Base-by-base conservation (phyloP, 2,797 vertebrate species). In the Buceros bicornis region DNA sequence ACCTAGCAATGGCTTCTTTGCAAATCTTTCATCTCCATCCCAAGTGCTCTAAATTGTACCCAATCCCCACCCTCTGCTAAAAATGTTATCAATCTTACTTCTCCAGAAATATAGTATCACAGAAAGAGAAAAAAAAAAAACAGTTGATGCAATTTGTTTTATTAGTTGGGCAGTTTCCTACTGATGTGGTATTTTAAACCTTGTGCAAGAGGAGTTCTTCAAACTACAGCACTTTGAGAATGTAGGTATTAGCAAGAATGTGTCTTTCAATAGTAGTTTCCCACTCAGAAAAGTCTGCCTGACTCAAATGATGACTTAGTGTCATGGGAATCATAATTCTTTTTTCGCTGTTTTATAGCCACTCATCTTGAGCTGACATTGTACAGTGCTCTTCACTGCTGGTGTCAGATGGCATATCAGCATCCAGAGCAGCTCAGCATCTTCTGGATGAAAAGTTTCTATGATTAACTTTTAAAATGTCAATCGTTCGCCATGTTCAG, bases 391-490 rank as follows among this genome's bases (percentile, higher is more conserved):
- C 87, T 48, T 88, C 79, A 40, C 40, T 64, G 81, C 82, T 22
- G 28, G 62, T 84, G 65, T 95, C 86, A 82, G 87, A 82, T 72
- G 88, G 58, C 69, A 35, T 47, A 92, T 82, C 86, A 92, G 89
- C 87, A 95, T 26, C 95, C 90, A 87, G 50, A 96, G 80, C 94
- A 90, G 86, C 71, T 90, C 91, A 71, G 89, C 74, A 82, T 95
- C 95, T 95, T 94, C 94, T 78, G 79, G 86, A 87, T 95, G 92
- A 95, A 82, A 95, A 94, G 86, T 82, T 96, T 84, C 94, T 89
- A 40, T 40, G 83, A 95, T 96, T 97, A 96, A 96, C 88, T 93
- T 91, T 73, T 87, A 89, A 94, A 93, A 91, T 14, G 73, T 92
- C 95, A 89, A 51, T 94, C 5, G 50, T 35, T 74, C 1, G 0